Percentiles rank a stretch among this genome's conserved stretches.
Evolutionary conservation across 2,113 vertebrate species (phyloP).

Genomic region (Pachyramphus minor): DNA sequence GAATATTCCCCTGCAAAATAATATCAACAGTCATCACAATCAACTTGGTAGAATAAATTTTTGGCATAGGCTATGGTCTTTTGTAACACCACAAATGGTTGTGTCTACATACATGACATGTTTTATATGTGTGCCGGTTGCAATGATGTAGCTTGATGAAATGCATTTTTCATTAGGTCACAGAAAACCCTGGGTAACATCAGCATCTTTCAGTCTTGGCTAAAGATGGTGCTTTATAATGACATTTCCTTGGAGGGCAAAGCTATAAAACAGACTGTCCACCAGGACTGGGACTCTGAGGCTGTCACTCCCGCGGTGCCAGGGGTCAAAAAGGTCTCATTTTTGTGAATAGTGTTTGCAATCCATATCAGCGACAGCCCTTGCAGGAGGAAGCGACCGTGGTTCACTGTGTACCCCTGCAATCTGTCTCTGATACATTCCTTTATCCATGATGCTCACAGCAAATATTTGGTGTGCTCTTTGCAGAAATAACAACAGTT

Average conservation of each 20-base stretch:
- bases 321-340: background rate
- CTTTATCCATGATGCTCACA: background rate
- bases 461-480: background rate
- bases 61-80: background rate
- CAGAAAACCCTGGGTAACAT: background rate
- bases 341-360: background rate
- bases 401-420: background rate
- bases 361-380: background rate
- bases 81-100: background rate
- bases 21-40: background rate
- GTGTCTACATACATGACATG: background rate
- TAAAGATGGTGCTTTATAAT: background rate
- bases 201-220: background rate
- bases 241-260: background rate
- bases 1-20: background rate
- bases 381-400: background rate
- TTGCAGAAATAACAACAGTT: background rate
- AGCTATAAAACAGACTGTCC: background rate
- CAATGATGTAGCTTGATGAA: background rate
- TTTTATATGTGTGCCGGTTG: background rate
- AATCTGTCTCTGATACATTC: background rate
- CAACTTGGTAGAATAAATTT: background rate
- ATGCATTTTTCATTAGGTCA: background rate
- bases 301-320: background rate
- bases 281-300: background rate